These are phyloP conservation scores for Julus scandinavius DNA, from an alignment of 2,888 invertebrate genomes.

Conservation along the genomic window DNA sequence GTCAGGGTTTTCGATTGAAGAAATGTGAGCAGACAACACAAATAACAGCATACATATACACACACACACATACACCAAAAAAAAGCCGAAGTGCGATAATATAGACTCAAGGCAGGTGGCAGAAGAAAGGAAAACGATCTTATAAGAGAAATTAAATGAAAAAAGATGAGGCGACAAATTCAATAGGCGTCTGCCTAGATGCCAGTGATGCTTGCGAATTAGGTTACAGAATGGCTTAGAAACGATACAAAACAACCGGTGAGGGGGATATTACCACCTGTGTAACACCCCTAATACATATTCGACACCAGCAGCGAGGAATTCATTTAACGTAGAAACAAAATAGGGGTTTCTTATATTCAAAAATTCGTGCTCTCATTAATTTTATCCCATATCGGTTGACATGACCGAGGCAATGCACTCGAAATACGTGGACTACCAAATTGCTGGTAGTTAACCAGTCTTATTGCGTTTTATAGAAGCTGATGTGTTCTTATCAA, in stretches of 20 bases:
- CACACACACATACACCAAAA: background rate
- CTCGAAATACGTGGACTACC: background rate
- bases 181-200: background rate
- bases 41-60: background rate
- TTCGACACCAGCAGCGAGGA: background rate
- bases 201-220: background rate
- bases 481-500: too few species aligned
- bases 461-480: too few species aligned
- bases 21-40: conserved; percentile 23
- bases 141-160: conserved; percentile 39
- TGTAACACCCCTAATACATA: conserved; percentile 18
- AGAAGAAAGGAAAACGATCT: conserved; percentile 34
- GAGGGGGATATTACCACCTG: conserved; percentile 1
- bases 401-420: background rate
- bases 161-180: conserved; percentile 42
- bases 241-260: conserved; percentile 26
- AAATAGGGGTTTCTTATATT: background rate
- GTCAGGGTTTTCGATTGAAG: conserved; percentile 29
- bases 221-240: conserved; percentile 42
- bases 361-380: conserved; percentile 15
- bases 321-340: background rate
- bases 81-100: conserved; percentile 7
- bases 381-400: conserved; percentile 18
- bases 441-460: too few species aligned
- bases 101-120: conserved; percentile 39